Conservation (phyloP, 2,113 vertebrate species). For the Smithornis capensis region DNA sequence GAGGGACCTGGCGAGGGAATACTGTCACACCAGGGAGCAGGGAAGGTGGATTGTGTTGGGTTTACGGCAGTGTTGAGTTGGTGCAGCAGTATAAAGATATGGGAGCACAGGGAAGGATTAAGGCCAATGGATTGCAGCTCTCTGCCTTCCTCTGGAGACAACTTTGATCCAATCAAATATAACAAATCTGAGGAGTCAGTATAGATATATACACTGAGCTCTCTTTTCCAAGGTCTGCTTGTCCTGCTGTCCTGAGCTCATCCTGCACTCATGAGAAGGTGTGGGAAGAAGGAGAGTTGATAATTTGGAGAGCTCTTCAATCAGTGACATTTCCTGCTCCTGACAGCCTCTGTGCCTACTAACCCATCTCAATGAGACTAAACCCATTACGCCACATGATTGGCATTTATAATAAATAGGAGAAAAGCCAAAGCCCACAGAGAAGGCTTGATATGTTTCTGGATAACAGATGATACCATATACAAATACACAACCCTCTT, state of each 20-base stretch:
- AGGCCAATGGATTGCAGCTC: conserved; percentile 44
- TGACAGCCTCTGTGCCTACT: background rate
- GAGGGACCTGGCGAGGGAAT: background rate
- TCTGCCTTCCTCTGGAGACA: conserved; percentile 4
- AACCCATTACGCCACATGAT: background rate
- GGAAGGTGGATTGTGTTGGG: background rate
- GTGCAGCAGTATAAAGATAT: background rate
- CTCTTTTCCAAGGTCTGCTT: background rate
- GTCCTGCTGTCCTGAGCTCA: background rate
- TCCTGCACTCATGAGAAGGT: background rate
- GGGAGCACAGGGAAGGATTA: conserved; percentile 41
- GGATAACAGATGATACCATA: background rate
- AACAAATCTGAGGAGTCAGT: background rate
- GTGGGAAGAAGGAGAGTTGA: background rate
- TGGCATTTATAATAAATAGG: background rate
- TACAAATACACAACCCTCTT: background rate
- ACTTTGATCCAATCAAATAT: background rate
- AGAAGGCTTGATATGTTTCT: background rate
- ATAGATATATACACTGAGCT: background rate
- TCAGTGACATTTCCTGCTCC: background rate
- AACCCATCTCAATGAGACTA: background rate
- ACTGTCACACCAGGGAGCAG: background rate
- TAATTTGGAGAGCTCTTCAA: background rate
- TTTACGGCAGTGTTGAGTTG: background rate
- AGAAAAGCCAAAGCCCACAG: background rate